Evolutionary conservation across 2,888 invertebrate genomes (phyloP).

Genomic region (Anthoptus insignis): DNA sequence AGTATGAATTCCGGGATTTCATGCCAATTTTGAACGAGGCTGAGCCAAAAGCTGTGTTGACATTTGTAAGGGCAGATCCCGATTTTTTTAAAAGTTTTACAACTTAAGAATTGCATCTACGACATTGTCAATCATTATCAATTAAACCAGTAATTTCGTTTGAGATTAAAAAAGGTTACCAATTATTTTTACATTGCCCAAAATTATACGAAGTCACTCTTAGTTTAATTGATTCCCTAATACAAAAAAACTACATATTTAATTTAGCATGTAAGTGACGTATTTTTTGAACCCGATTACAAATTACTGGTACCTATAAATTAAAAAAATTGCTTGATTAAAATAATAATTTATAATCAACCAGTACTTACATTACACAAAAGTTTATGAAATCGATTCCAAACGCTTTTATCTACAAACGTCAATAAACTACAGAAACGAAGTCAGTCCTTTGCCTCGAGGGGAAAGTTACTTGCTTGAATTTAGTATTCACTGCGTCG

Average conservation of each 20-base stretch:
- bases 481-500: conserved; percentile 85
- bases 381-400: conserved; percentile 6
- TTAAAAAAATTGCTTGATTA: no score
- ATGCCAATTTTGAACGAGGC: conserved; percentile 22
- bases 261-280: no score
- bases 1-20: conserved; percentile 58
- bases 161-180: no score
- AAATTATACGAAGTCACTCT: no score
- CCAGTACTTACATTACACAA: background rate
- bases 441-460: conserved; percentile 51
- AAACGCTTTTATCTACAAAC: conserved; percentile 69
- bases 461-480: conserved; percentile 57
- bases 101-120: background rate
- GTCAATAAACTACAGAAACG: conserved; percentile 71
- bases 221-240: no score
- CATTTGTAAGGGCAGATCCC: background rate
- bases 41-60: conserved; percentile 6
- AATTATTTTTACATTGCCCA: no score
- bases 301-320: no score
- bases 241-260: no score
- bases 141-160: no score
- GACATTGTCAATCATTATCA: no score
- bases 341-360: no score
- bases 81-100: background rate
- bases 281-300: no score